Percentiles rank a stretch among this genome's conserved stretches.
phyloP scores from a whole-genome alignment of 2,113 vertebrate genomes.

The Rhagologus leucostigma region DNA sequence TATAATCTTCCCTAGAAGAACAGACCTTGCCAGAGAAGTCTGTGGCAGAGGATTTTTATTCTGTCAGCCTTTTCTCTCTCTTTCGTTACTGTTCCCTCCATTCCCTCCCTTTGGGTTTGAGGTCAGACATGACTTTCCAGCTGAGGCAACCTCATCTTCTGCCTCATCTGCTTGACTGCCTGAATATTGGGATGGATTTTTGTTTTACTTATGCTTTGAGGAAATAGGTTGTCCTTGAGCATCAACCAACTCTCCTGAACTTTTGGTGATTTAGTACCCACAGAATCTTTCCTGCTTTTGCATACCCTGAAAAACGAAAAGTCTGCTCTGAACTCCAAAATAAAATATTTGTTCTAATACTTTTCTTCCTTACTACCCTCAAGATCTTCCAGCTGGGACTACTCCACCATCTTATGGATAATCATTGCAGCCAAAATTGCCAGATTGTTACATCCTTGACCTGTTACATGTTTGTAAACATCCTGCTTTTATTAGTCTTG shows the following conservation, averaged over 20 bases:
- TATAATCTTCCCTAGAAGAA: neutral
- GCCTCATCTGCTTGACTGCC: neutral
- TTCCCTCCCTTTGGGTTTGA: neutral
- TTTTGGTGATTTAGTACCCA: neutral
- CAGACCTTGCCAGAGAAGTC: neutral
- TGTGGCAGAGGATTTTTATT: neutral
- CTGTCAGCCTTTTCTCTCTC: neutral
- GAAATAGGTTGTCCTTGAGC: neutral
- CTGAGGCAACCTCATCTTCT: neutral
- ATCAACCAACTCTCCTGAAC: neutral
- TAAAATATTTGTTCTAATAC: neutral
- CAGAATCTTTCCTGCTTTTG: neutral
- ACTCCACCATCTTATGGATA: neutral
- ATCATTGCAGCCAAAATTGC: neutral
- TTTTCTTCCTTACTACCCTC: neutral
- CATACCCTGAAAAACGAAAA: neutral
- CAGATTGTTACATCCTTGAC: neutral
- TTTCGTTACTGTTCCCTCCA: neutral
- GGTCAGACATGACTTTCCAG: neutral
- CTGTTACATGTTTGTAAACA: neutral
- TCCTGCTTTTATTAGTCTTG: neutral
- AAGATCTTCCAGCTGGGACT: neutral
- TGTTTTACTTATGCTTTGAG: neutral
- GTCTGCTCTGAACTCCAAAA: neutral
- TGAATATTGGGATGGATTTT: neutral